Conservation (phyloP, 2,888 invertebrate species). For the Esperia sulphurella region DNA sequence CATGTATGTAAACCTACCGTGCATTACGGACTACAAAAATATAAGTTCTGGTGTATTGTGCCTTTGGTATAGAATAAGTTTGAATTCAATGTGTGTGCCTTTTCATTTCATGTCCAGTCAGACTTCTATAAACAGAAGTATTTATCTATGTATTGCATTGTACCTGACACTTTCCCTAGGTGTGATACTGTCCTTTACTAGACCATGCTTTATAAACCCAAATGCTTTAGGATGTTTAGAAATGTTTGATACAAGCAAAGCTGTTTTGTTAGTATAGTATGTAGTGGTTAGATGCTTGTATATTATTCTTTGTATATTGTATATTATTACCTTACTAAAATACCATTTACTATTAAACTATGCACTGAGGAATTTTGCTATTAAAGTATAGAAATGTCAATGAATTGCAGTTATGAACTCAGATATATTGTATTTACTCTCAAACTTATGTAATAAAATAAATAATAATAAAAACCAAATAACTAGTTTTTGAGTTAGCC, state of each 20-base stretch:
- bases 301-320: conserved; percentile 1
- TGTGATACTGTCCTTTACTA: conserved; percentile 18
- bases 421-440: too few species aligned
- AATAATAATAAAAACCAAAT: too few species aligned
- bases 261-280: conserved; percentile 19
- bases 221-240: conserved; percentile 11
- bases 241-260: conserved; percentile 26
- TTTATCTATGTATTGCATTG: conserved; percentile 39
- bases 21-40: conserved; percentile 1
- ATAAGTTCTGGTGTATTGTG: conserved; percentile 54
- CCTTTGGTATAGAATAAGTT: conserved; percentile 63
- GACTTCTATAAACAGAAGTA: too few species aligned
- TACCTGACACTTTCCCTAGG: conserved; percentile 55
- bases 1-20: not conserved
- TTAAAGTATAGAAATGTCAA: not conserved
- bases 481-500: too few species aligned
- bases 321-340: not conserved
- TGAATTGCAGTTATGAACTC: too few species aligned
- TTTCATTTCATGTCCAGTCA: conserved; percentile 41
- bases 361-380: not conserved
- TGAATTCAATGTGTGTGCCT: conserved; percentile 67
- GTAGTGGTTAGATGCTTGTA: conserved; percentile 22
- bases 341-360: not conserved
- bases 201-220: conserved; percentile 25
- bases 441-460: too few species aligned